Percentiles rank a stretch among this genome's conserved stretches.
These are phyloP conservation scores for Vollenhovia emeryi DNA, from an alignment of 1,140 invertebrate species.

Conservation along the genomic window DNA sequence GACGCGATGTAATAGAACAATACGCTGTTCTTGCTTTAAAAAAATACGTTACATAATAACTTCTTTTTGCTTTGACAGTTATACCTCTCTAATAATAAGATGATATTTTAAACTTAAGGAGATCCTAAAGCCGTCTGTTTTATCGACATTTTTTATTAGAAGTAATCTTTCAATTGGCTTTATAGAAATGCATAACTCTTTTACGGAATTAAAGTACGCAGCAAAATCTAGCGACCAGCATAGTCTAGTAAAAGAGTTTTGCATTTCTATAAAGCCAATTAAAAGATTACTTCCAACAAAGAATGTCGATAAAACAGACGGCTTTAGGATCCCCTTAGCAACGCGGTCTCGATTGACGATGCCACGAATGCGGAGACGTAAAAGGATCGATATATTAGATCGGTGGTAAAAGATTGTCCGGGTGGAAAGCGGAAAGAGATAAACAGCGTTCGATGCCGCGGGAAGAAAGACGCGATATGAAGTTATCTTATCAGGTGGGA, in stretches of 20 bases:
- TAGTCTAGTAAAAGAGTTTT: too few relatives aligned
- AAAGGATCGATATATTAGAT: neutral
- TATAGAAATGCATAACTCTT: too few relatives aligned
- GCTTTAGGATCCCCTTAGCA: too few relatives aligned
- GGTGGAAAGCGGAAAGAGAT: slow-evolving; percentile 8
- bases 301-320: too few relatives aligned
- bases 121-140: too few relatives aligned
- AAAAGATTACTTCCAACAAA: too few relatives aligned
- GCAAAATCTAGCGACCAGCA: too few relatives aligned
- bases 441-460: slow-evolving; percentile 24
- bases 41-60: neutral
- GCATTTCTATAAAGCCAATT: too few relatives aligned
- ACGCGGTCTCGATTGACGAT: neutral
- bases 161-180: too few relatives aligned
- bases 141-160: too few relatives aligned
- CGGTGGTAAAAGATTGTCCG: slow-evolving; percentile 16
- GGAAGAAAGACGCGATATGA: slow-evolving; percentile 52
- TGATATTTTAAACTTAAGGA: neutral
- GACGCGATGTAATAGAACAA: neutral
- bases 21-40: neutral
- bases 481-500: slow-evolving; percentile 56
- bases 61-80: neutral
- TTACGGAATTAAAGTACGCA: too few relatives aligned
- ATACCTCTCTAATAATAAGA: neutral
- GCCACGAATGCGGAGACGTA: neutral